phyloP scores from a whole-genome alignment of 2,888 invertebrate species.

The Sussaba pulchella region DNA sequence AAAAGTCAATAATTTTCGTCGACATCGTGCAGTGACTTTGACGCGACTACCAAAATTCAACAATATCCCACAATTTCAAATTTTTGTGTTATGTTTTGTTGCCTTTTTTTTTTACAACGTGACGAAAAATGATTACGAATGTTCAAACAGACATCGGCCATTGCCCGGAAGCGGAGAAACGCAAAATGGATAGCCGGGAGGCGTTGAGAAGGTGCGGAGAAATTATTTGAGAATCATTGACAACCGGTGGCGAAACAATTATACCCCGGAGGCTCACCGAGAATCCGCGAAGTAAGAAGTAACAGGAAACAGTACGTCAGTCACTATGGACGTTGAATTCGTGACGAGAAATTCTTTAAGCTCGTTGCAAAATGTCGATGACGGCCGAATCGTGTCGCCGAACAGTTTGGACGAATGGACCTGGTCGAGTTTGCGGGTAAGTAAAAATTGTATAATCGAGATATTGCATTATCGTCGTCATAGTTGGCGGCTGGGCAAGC shows the following conservation, averaged over 20 bases:
- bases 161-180: background rate
- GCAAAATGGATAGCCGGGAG: slow-evolving; percentile 52
- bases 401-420: slow-evolving; percentile 88
- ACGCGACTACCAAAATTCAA: too few species aligned
- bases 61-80: too few species aligned
- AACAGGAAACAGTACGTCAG: too few species aligned
- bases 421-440: slow-evolving; percentile 88
- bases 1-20: too few species aligned
- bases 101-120: too few species aligned
- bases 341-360: slow-evolving; percentile 85
- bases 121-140: slow-evolving; percentile 15
- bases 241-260: too few species aligned
- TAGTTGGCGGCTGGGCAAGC: too few species aligned
- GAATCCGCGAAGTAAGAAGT: slow-evolving; percentile 2
- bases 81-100: too few species aligned
- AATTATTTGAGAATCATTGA: slow-evolving; percentile 34
- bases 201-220: slow-evolving; percentile 24
- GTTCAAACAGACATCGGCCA: slow-evolving; percentile 23
- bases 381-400: slow-evolving; percentile 85
- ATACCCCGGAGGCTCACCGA: background rate
- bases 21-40: too few species aligned
- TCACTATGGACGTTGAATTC: slow-evolving; percentile 80
- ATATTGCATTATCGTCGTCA: background rate
- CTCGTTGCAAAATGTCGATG: slow-evolving; percentile 86
- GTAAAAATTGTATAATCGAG: too few species aligned